Evolutionary conservation across 2,888 invertebrate genomes (phyloP).

Genomic region (Meiosimyza platycephala): DNA sequence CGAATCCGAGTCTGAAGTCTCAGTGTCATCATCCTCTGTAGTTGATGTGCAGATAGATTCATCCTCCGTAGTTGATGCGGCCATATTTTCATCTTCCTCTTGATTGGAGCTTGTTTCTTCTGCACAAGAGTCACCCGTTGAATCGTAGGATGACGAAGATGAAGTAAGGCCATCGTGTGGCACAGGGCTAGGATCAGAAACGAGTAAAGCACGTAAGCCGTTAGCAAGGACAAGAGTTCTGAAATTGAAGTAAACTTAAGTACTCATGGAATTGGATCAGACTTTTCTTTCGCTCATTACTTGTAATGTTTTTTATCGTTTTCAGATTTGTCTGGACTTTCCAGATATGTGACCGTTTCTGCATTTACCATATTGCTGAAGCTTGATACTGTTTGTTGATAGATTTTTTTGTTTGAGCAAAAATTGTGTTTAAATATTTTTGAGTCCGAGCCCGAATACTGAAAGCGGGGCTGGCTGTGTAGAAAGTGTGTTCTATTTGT

Average conservation of each 20-base stretch:
- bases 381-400: neutral
- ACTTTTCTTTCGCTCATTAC: conserved; percentile 64
- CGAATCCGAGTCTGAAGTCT: conserved; percentile 45
- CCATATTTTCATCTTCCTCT: conserved; percentile 29
- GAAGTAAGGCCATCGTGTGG: conserved; percentile 60
- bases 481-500: neutral
- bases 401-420: too few relatives aligned
- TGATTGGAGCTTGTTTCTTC: conserved; percentile 46
- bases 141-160: conserved; percentile 54
- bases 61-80: conserved; percentile 23
- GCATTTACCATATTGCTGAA: conserved; percentile 43
- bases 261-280: conserved; percentile 3
- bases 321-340: conserved; percentile 77
- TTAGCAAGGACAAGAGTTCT: conserved; percentile 76
- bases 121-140: conserved; percentile 51
- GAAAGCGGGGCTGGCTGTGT: too few relatives aligned
- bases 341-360: conserved; percentile 60
- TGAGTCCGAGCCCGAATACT: too few relatives aligned
- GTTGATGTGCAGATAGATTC: conserved; percentile 49
- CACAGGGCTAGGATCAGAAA: conserved; percentile 72
- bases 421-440: too few relatives aligned
- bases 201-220: conserved; percentile 78
- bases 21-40: conserved; percentile 49
- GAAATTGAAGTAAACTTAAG: conserved; percentile 26
- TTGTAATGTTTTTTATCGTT: conserved; percentile 84